These are phyloP conservation scores for Synergus gifuensis DNA, from an alignment of 2,888 invertebrate genomes.

Conservation along the genomic window DNA sequence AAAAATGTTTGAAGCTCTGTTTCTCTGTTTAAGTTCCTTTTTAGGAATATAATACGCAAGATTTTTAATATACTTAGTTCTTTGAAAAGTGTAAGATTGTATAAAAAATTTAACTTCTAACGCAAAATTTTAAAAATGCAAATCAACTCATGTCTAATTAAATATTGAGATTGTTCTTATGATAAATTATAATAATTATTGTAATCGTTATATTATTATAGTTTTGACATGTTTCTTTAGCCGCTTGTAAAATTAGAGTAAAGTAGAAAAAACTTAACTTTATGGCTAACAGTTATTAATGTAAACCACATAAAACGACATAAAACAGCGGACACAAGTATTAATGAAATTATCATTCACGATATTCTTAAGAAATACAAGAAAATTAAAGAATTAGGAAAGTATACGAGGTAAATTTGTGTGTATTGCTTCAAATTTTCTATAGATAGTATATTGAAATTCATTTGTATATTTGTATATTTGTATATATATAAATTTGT, in stretches of 20 bases:
- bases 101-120: neutral
- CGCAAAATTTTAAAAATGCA: neutral
- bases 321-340: neutral
- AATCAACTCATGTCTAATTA: neutral
- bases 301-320: neutral
- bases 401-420: neutral
- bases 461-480: too few relatives aligned
- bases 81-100: neutral
- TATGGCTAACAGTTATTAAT: neutral
- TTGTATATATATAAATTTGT: neutral
- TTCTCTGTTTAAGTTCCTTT: too few relatives aligned
- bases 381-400: conserved; percentile 1
- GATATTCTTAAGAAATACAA: neutral
- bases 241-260: neutral
- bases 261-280: too few relatives aligned
- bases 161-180: neutral
- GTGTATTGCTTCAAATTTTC: neutral
- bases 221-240: too few relatives aligned
- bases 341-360: neutral
- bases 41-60: too few relatives aligned
- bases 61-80: neutral
- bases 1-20: neutral
- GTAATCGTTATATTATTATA: too few relatives aligned
- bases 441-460: neutral
- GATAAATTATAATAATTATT: neutral